Base-by-base conservation (phyloP, 2,888 invertebrate species). In the Drosophila incognita region DNA sequence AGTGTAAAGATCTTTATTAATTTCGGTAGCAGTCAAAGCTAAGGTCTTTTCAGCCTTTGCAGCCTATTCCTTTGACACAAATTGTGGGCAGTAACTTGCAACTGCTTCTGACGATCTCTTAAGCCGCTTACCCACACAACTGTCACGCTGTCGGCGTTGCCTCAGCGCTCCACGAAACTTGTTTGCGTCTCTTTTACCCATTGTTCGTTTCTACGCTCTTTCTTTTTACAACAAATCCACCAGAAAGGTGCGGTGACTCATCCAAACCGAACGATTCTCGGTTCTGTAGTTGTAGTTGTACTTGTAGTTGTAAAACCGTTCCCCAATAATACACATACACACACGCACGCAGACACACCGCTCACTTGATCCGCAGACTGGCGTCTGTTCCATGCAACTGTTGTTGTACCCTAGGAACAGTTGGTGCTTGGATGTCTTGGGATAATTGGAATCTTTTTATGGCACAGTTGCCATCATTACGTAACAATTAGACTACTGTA, bases 121-220 rank as follows among this genome's bases (percentile, higher is more conserved):
- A 87, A 85, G 88, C 84, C 74, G 88, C 83, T 85, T 87, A 85
- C 83, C 79, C 79, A 79, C 79, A 87, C 88, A 85, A 83, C 77
- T 85, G 86, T 85, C 84, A 85, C 86, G 88, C 73, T 58, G 58
- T 53, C 61, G 63, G 49, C 57, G 60, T 48, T 65, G 49, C 46
- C 36, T 58, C 49, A 40, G 31, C 33, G 57, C 62, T 35, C 56
- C 75, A 76, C 67, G 74, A 73, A 83, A 85, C 88, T 79, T 83
- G 84, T 85, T 85, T 87, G 54, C 24, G 74, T 83, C 71, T 87
- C 75, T 79, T 83, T 85, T 71, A 74, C 65, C 76, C 57, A 69
- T 83, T 87, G 63, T 54, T 18, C 27, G 71, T 62, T 83, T 87
- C 79, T 70, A 85, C 79, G 77, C 69, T 75, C 59, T 65, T 82